Evolutionary conservation across 1,140 invertebrate species (phyloP), one percentile per base, ranked within the genome.

Genomic region (Drosophila sulfurigaster): DNA sequence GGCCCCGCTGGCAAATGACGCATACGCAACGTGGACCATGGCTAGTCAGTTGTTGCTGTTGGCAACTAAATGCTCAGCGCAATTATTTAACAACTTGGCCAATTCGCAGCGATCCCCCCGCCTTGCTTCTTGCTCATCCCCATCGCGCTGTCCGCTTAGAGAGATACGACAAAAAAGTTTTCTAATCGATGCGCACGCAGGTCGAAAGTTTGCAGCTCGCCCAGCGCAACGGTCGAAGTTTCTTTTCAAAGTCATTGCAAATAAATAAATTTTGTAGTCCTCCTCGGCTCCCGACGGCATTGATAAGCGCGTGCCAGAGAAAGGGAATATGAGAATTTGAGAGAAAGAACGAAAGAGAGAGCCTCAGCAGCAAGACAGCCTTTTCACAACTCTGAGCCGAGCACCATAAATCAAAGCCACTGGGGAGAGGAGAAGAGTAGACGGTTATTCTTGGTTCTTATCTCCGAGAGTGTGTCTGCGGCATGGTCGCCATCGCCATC

Each of bases 31-130:
- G 45, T 65, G 62, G 54, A 49, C 32, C 60, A 8, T 3, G 28
- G 51, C 41, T 13, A 43, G 45, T n/a, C 7, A 8, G 52, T 32
- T 32, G 30, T 8, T 32, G 35, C 35, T 38, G 35, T 10, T 38
- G 35, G 35, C 35, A 66, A 81, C 77, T 89, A 87, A 87, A 83
- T 74, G 85, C 85, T 68, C 70, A 79, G 48, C 80, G 81, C 85
- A 88, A 88, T 89, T 88, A 89, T 88, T 88, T 89, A 88, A 89
- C 83, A 89, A 88, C 85, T 88, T 89, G 79, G 85, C 59, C 81
- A 87, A 80, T 87, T 83, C 85, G 64, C 52, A 64, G 43, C 41
- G 16, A 25, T 38, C 41, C 11, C 11, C n/a, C 46, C 30, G 20
- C 58, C 35, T 45, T 32, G 3, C 46, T 0, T 25, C 20, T 25